These are phyloP conservation scores for Pachyrhynchus sulphureomaculatus DNA, from an alignment of 1,140 invertebrate species.

Conservation along the genomic window DNA sequence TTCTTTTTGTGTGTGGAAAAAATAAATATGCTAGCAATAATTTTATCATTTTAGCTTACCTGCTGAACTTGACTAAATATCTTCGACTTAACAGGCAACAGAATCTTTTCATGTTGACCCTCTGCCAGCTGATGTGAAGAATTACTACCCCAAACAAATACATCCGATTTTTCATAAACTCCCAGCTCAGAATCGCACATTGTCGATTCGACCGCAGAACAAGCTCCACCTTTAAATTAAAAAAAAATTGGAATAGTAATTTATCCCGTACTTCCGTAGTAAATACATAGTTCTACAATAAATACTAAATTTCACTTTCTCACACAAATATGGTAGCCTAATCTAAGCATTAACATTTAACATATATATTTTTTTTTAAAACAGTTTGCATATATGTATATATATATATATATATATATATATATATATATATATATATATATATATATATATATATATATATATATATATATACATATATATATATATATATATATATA, in stretches of 20 bases:
- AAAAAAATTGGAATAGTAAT: too few species aligned
- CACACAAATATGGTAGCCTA: too few species aligned
- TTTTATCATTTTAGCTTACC: too few species aligned
- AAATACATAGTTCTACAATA: background rate
- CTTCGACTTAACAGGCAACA: constrained; percentile 59
- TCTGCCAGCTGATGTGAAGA: constrained; percentile 67
- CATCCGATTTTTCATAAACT: constrained; percentile 53
- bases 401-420: background rate
- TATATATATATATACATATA: too few species aligned
- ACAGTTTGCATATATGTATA: background rate
- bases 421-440: too few species aligned
- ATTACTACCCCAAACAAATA: constrained; percentile 71
- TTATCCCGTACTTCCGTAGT: too few species aligned
- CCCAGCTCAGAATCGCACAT: constrained; percentile 38
- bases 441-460: too few species aligned
- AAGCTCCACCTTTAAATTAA: constrained; percentile 25
- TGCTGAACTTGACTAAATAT: constrained; percentile 61
- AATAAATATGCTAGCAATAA: too few species aligned
- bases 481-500: background rate
- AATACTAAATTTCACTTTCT: too few species aligned
- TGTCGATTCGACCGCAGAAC: constrained; percentile 26
- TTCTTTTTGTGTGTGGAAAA: too few species aligned
- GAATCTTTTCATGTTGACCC: constrained; percentile 62
- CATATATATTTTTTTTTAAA: too few species aligned
- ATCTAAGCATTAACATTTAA: too few species aligned